Percentiles rank a stretch among this genome's conserved stretches.
These are phyloP conservation scores for Tyto alba DNA, from an alignment of 2,113 vertebrate genomes.

Conservation along the genomic window DNA sequence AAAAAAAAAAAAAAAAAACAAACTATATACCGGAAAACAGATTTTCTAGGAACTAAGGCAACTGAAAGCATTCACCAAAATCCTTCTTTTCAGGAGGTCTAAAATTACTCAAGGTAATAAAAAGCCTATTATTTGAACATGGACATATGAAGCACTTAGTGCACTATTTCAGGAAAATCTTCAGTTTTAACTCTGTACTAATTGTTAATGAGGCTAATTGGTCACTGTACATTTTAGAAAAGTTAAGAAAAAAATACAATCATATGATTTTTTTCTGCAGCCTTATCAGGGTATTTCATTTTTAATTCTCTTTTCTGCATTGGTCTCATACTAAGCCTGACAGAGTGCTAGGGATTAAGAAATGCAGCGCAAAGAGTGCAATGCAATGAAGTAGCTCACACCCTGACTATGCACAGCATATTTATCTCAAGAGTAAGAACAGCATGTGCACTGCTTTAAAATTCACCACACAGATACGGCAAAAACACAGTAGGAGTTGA, in stretches of 20 bases:
- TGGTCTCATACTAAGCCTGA: background rate
- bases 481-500: constrained; percentile 9
- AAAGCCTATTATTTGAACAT: background rate
- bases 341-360: background rate
- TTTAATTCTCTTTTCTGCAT: background rate
- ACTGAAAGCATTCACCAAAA: background rate
- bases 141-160: background rate
- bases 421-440: background rate
- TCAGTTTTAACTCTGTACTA: background rate
- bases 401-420: background rate
- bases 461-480: background rate
- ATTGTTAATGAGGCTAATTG: background rate
- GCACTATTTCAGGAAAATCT: background rate
- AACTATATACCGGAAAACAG: background rate
- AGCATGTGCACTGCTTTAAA: background rate
- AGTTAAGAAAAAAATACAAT: background rate
- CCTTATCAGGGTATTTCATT: background rate
- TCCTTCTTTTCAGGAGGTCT: background rate
- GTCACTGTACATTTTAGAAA: background rate
- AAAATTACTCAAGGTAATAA: background rate
- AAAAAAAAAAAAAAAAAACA: background rate
- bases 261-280: background rate
- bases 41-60: background rate
- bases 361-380: background rate
- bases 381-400: background rate